Conservation (phyloP, 2,113 vertebrate genomes). For the Pithys albifrons region DNA sequence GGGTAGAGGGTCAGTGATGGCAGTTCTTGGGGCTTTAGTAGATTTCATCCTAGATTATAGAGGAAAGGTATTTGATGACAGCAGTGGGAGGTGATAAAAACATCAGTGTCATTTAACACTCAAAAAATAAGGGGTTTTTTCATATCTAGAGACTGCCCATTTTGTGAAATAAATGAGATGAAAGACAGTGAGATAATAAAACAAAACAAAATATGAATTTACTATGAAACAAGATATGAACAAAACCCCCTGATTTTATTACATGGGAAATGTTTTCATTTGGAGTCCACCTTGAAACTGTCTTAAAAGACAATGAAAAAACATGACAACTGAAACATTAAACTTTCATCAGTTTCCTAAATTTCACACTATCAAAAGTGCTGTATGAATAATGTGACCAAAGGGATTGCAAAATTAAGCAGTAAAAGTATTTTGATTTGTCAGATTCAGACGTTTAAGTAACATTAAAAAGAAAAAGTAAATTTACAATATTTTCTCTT, state of each 20-base stretch:
- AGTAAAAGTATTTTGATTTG: background rate
- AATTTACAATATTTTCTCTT: background rate
- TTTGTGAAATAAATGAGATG: background rate
- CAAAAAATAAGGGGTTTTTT: background rate
- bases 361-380: background rate
- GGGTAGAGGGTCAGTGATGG: rapidly evolving
- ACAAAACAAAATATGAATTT: background rate
- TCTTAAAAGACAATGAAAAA: background rate
- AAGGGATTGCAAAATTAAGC: background rate
- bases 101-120: background rate
- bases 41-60: background rate
- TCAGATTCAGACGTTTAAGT: background rate
- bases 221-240: background rate
- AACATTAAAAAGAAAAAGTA: background rate
- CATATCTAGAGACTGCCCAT: background rate
- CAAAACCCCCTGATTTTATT: background rate
- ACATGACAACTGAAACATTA: background rate
- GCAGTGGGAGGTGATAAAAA: background rate
- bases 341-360: background rate
- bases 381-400: background rate
- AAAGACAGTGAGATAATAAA: background rate
- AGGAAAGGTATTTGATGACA: background rate
- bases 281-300: background rate
- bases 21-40: background rate
- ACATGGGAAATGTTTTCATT: background rate